A percentile compares a stretch with the other conserved stretches of the same genome.
phyloP scores from a whole-genome alignment of 2,113 vertebrate species.

The Prionailurus viverrinus region DNA sequence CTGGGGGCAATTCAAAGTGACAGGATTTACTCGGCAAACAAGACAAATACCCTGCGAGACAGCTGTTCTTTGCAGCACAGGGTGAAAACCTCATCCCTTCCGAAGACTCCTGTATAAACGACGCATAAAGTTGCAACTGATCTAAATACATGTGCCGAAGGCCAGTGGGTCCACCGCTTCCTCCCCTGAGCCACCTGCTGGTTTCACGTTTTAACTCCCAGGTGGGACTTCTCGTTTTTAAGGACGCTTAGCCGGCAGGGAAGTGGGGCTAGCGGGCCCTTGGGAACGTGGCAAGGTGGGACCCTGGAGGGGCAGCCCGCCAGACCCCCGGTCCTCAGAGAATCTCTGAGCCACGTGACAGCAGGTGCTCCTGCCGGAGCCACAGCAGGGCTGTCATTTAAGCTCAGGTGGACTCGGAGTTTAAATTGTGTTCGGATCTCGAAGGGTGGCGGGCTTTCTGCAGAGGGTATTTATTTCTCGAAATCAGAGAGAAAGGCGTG shows the following conservation, averaged over 20 bases:
- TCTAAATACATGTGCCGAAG: conserved; percentile 16
- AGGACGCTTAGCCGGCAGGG: neutral
- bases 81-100: conserved; percentile 17
- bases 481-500: neutral
- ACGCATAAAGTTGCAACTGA: neutral
- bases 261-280: neutral
- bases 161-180: neutral
- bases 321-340: neutral
- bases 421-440: conserved; percentile 65
- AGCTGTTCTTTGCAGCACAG: neutral
- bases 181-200: conserved; percentile 19
- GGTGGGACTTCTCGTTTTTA: neutral
- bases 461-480: neutral
- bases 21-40: neutral
- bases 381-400: conserved; percentile 13
- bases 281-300: conserved; percentile 27
- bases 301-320: neutral
- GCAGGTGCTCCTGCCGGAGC: neutral
- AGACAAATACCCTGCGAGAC: neutral
- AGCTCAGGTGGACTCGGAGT: neutral
- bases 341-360: neutral
- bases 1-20: neutral
- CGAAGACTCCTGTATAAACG: neutral
- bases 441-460: conserved; percentile 57
- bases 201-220: neutral